Percentiles rank a stretch among this genome's conserved stretches.
These are phyloP conservation scores for Valencia hispanica DNA, from an alignment of 2,797 vertebrate genomes.

Conservation along the genomic window DNA sequence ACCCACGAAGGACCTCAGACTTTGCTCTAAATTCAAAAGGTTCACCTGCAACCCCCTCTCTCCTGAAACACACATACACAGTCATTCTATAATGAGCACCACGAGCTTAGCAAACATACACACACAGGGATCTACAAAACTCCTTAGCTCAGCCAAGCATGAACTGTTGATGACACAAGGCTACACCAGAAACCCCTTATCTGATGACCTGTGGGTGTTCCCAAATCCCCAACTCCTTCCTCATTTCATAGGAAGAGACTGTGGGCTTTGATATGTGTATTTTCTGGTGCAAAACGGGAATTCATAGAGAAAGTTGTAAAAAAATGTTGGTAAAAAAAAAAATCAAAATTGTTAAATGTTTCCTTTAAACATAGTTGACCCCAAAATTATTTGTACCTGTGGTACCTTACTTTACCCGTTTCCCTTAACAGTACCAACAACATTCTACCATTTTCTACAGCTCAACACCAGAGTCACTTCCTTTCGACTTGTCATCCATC, in stretches of 20 bases:
- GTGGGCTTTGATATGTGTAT: neutral
- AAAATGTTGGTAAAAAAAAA: neutral
- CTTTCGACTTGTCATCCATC: neutral
- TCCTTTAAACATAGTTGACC: neutral
- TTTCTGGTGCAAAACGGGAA: neutral
- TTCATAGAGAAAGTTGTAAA: neutral
- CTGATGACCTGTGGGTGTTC: slow-evolving; percentile 44
- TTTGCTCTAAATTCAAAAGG: slow-evolving; percentile 45
- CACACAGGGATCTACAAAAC: slow-evolving; percentile 31
- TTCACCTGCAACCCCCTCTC: slow-evolving; percentile 35
- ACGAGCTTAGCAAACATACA: slow-evolving; percentile 53
- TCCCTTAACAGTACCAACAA: neutral
- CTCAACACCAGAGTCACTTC: neutral
- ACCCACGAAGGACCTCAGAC: slow-evolving; percentile 67
- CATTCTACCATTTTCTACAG: neutral
- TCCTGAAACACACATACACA: neutral
- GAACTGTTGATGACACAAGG: slow-evolving; percentile 63
- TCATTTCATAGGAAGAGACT: neutral
- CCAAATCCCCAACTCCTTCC: neutral
- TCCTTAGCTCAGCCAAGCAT: slow-evolving; percentile 47
- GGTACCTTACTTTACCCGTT: neutral
- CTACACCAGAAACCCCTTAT: slow-evolving; percentile 53
- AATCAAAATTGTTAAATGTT: neutral
- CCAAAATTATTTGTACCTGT: neutral
- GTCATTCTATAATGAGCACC: slow-evolving; percentile 52